Base-by-base conservation (phyloP, 2,797 vertebrate species). In the Dicrostonyx torquatus region DNA sequence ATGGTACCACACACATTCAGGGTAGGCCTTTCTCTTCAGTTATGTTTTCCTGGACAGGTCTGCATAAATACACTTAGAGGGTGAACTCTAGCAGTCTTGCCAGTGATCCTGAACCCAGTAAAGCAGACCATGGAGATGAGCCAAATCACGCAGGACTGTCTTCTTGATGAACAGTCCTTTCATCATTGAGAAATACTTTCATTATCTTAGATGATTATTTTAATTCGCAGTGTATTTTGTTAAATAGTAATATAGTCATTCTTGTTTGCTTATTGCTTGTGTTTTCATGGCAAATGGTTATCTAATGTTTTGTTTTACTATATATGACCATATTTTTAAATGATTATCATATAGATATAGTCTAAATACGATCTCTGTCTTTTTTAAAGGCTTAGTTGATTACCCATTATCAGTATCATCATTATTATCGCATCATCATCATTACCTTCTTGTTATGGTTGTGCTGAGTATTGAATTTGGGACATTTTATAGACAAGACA, bases 281-380 rank as follows among this genome's bases (percentile, higher is more conserved):
- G 13, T 87, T 83, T 80, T 26, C n/a, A 18, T 73, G 48, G n/a
- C 11, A 48, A 88, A 34, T 72, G 45, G 90, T 85, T 72, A 5
- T 13, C 11, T 55, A 87, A 68, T 73, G 80, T 55, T 87, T 92
- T 94, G 66, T 62, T 95, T 90, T 90, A 87, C 84, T 17, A 80
- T 77, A 11, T 37, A 12, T 77, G 24, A 77, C 15, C 50, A 80
- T 86, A 73, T 84, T 94, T 87, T 94, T 17, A 40, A 72, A 6
- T 77, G 55, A 34, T 11, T 72, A 73, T 87, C 55, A 83, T 13
- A 11, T 55, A 73, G 62, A 68, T 8, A 62, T 9, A 66, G 24
- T 60, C 53, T 76, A 85, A 62, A 29, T 73, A 75, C 43, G 24
- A 58, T 55, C 18, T 40, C 50, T 73, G n/a, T 43, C 50, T 34